Evolutionary conservation across 2,888 invertebrate genomes (phyloP), one percentile per base, ranked within the genome.

Genomic region (Flabesymbios commensalis): DNA sequence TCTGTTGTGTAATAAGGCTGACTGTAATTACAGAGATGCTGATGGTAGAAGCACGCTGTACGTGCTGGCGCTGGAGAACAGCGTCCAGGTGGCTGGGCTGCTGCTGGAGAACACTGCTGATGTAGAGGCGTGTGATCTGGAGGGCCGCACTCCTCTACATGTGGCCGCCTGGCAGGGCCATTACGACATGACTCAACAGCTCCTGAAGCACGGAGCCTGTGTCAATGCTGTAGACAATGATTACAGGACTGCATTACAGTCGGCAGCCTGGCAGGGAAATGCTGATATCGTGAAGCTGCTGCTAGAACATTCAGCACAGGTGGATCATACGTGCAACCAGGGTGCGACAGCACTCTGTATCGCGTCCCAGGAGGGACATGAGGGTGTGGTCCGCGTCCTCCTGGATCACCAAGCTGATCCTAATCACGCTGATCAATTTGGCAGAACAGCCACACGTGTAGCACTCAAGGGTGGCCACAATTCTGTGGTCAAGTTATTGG

Each of bases 211-310:
- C n/a, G 88, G 89, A 56, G 94, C 94, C 1, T 87, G 89, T 73
- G 92, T 94, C 0, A 93, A 96, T 69, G 75, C 79, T 22, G 75
- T 76, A 7, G 83, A 83, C 67, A 78, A 77, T 67, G 80, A 81
- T 65, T 72, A 72, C 67, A 87, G 96, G 62, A 94, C 94, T 0
- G 93, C 96, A 0, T 84, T 96, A 66, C 96, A 96, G 85, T 94
- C 94, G 36, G 95, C 95, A 19, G 92, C 94, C 55, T 96, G 96
- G 96, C 93, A 96, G 78, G 96, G 96, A 0, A 92, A 96, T 75
- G 88, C 89, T 41, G 87, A 88, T 52, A 93, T 93, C 42, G 92
- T 96, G 69, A 87, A 90, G 61, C 85, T 93, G 41, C 69, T 84
- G 39, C 85, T 96, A 47, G 88, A 89, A 74, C 88, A 89, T 72